A percentile compares a stretch with the other conserved stretches of the same genome.
Conservation (phyloP, 2,797 vertebrate species). For the Smutsia temminckii region DNA sequence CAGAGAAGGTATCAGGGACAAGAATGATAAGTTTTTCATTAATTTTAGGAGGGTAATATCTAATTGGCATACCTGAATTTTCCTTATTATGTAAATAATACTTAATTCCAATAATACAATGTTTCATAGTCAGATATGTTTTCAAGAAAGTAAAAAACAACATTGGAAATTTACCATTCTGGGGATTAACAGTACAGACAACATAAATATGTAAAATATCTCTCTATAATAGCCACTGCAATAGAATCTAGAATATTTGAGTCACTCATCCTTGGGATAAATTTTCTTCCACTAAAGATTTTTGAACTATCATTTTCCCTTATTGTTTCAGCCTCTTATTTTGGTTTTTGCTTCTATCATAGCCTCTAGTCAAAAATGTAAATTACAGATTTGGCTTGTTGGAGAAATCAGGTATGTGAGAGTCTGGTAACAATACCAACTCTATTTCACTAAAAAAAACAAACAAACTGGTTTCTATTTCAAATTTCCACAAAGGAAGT, state of each 20-base stretch:
- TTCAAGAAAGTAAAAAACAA: slow-evolving; percentile 29
- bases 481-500: slow-evolving; percentile 25
- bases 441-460: background rate
- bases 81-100: slow-evolving; percentile 27
- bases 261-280: background rate
- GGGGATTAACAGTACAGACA: slow-evolving; percentile 2
- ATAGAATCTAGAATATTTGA: slow-evolving; percentile 10
- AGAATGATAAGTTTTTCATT: background rate
- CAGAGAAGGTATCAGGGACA: slow-evolving; percentile 36
- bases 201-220: slow-evolving; percentile 38
- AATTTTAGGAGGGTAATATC: slow-evolving; percentile 17
- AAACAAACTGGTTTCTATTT: background rate
- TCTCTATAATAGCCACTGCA: background rate
- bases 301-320: slow-evolving; percentile 9
- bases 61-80: background rate
- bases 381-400: background rate
- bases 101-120: slow-evolving; percentile 27
- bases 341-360: background rate
- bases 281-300: slow-evolving; percentile 5
- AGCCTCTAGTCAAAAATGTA: background rate
- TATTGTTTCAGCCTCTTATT: background rate
- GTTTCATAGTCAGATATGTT: background rate
- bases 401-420: background rate
- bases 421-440: background rate
- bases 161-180: background rate